Base-by-base conservation (phyloP, 2,888 invertebrate species). In the Pycnomerus fuliginosus region DNA sequence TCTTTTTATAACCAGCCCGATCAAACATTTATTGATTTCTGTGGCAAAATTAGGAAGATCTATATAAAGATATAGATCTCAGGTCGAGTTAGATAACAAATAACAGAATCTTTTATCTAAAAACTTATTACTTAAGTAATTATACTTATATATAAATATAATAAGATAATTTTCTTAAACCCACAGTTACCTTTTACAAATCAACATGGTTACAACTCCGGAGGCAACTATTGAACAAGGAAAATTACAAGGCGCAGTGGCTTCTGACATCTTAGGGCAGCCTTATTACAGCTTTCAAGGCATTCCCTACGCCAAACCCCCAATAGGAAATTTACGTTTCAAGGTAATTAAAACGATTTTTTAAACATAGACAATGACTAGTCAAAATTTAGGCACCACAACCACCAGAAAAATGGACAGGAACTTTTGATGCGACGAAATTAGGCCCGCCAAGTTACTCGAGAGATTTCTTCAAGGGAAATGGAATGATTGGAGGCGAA, bases 241-340 rank as follows among this genome's bases (percentile, higher is more conserved):
- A 8, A 53, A 56, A 51, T 22, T 70, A 8, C 45, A 48, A 17
- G 71, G 71, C 11, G 56, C 50, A 44, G 35, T 60, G 4, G 52
- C 50, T 11, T 46, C 33, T 10, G 61, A 67, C 49, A 48, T 48
- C 13, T 42, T 58, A n/a, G 67, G 65, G 10, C 56, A 54, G 7
- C 39, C 45, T 24, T 69, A 59, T 49, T 62, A 59, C 36, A 62
- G 65, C 52, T 72, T 72, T 47, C 61, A 63, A 38, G 70, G 70
- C 13, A 68, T 72, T 30, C 72, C 71, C 1, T 72, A 69, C 35
- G 72, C 67, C 1, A 62, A 67, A 55, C 65, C 72, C 8, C 71
- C 72, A 1, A 16, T 69, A 12, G 67, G 68, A 15, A 48, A 62
- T 5, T 55, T 69, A 7, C 55, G 72, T 56, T 71, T 70, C 58